These are phyloP conservation scores for Deilephila elpenor DNA, from an alignment of 2,888 invertebrate species.

Conservation along the genomic window DNA sequence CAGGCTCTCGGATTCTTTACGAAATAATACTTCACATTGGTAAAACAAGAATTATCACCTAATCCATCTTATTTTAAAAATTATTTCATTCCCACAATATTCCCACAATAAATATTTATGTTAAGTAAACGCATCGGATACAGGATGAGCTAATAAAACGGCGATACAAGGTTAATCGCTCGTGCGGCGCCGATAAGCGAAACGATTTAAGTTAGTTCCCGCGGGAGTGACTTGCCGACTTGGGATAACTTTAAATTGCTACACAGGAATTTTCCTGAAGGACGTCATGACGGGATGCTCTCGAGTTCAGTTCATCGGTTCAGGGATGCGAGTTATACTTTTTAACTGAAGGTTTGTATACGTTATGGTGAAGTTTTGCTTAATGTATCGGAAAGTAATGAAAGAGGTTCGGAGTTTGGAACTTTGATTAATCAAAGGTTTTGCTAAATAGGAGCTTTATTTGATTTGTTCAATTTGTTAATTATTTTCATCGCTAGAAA, in stretches of 20 bases:
- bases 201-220: slow-evolving; percentile 79
- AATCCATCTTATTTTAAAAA: too few species aligned
- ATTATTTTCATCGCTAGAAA: too few species aligned
- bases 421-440: too few species aligned
- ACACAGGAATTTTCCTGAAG: slow-evolving; percentile 74
- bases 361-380: not conserved
- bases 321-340: slow-evolving; percentile 3
- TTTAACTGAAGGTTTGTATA: too few species aligned
- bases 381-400: not conserved
- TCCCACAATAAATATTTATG: too few species aligned
- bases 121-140: slow-evolving; percentile 45
- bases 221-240: slow-evolving; percentile 68
- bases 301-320: slow-evolving; percentile 40
- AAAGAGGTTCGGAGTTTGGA: too few species aligned
- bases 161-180: slow-evolving; percentile 78
- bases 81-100: too few species aligned
- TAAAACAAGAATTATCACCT: too few species aligned
- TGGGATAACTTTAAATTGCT: slow-evolving; percentile 81
- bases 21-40: too few species aligned
- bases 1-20: too few species aligned
- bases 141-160: slow-evolving; percentile 69
- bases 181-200: slow-evolving; percentile 81
- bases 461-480: too few species aligned
- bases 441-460: too few species aligned
- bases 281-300: slow-evolving; percentile 50